These are phyloP conservation scores for Zophobas atratus DNA, from an alignment of 1,140 invertebrate species.

Conservation along the genomic window DNA sequence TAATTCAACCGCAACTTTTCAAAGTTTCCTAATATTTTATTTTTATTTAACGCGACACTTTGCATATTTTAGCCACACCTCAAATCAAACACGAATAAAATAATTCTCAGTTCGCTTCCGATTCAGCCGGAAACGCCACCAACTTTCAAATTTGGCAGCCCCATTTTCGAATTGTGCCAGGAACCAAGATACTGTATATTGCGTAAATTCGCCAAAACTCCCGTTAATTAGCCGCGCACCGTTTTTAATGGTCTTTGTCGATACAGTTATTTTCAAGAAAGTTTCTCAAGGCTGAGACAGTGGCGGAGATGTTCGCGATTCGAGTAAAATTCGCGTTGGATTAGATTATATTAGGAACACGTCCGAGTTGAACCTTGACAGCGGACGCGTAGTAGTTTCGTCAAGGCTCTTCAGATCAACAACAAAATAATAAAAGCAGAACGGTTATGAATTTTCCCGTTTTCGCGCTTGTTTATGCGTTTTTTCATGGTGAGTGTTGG, in stretches of 20 bases:
- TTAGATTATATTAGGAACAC: conserved; percentile 40
- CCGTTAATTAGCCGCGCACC: conserved; percentile 17
- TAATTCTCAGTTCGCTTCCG: no score
- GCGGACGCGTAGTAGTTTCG: conserved; percentile 38
- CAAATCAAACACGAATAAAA: no score
- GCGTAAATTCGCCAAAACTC: conserved; percentile 23
- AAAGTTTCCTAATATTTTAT: no score
- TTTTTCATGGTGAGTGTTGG: no score
- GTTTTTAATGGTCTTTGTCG: conserved; percentile 8
- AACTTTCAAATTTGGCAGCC: neutral
- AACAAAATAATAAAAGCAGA: neutral
- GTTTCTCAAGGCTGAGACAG: conserved; percentile 29
- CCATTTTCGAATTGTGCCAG: neutral
- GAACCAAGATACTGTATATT: neutral
- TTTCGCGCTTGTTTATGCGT: no score
- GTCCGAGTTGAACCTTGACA: conserved; percentile 45
- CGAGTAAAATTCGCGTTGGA: conserved; percentile 13
- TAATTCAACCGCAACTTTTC: no score
- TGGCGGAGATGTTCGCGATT: conserved; percentile 3
- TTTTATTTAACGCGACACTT: no score
- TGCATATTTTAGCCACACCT: no score
- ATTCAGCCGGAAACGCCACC: neutral
- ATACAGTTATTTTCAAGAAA: conserved; percentile 38
- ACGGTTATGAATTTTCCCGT: no score
- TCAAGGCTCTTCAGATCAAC: conserved; percentile 40